phyloP scores from a whole-genome alignment of 2,888 invertebrate species.

The Lithosia quadra region DNA sequence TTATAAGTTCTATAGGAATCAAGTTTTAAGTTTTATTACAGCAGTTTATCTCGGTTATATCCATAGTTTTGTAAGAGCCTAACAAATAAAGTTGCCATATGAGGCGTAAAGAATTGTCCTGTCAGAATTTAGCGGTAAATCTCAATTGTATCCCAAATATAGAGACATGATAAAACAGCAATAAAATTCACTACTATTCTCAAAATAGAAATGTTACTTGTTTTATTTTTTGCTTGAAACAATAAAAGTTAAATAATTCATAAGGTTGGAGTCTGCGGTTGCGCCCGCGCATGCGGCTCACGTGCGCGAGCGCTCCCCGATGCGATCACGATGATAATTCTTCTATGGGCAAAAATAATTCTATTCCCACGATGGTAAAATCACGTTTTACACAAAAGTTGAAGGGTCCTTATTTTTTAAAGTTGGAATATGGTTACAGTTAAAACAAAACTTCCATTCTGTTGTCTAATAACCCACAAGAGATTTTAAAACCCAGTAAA shows the following conservation, averaged over 20 bases:
- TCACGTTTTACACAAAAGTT: slow-evolving; percentile 72
- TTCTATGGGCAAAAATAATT: slow-evolving; percentile 73
- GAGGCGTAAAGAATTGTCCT: slow-evolving; percentile 49
- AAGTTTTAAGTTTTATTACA: slow-evolving; percentile 2
- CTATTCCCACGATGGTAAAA: slow-evolving; percentile 82
- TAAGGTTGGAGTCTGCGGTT: slow-evolving; percentile 64
- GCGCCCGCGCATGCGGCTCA: slow-evolving; percentile 73
- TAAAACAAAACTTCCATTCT: not conserved
- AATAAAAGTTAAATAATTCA: slow-evolving; percentile 86
- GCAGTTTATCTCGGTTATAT: slow-evolving; percentile 16
- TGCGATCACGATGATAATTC: slow-evolving; percentile 73
- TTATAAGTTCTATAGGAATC: not conserved
- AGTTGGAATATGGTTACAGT: slow-evolving; percentile 7
- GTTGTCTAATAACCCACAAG: too few species aligned
- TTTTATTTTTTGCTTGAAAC: slow-evolving; percentile 76
- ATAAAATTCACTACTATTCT: slow-evolving; percentile 79
- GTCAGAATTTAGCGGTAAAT: slow-evolving; percentile 56
- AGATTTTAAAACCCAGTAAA: too few species aligned
- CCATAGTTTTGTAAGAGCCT: slow-evolving; percentile 19
- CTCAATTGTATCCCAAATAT: slow-evolving; percentile 77
- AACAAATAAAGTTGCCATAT: slow-evolving; percentile 48
- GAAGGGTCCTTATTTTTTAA: slow-evolving; percentile 36
- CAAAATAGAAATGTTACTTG: slow-evolving; percentile 79
- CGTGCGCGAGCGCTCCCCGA: slow-evolving; percentile 68
- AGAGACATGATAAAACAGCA: slow-evolving; percentile 76